phyloP scores from a whole-genome alignment of 2,797 vertebrate genomes.

The Sebastiscus tertius region DNA sequence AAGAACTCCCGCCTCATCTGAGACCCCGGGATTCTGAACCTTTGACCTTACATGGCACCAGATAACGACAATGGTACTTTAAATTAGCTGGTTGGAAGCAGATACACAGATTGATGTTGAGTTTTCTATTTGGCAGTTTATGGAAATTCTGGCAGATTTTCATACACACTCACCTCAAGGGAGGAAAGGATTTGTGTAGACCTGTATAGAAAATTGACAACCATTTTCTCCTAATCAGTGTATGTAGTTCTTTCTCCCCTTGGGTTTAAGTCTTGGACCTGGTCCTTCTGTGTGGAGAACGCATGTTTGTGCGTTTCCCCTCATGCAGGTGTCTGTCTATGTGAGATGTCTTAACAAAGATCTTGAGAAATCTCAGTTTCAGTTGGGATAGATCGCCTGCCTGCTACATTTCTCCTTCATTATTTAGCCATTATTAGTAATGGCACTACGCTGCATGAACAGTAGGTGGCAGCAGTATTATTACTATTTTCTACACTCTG shows the following conservation, averaged over 20 bases:
- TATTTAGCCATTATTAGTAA: conserved; percentile 32
- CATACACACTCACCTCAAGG: conserved; percentile 15
- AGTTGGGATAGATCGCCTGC: not conserved
- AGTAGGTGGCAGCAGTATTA: conserved; percentile 74
- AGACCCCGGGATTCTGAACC: conserved; percentile 27
- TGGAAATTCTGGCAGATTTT: conserved; percentile 12
- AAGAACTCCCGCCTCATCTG: conserved; percentile 97
- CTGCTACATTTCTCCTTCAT: conserved; percentile 35
- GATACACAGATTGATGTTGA: conserved; percentile 15
- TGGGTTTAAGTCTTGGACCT: conserved; percentile 14
- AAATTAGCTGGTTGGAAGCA: conserved; percentile 8
- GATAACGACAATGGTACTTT: conserved; percentile 32
- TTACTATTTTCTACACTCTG: conserved; percentile 42
- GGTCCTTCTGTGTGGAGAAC: conserved; percentile 9
- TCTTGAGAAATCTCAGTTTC: conserved; percentile 5
- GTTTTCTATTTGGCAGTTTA: conserved; percentile 16
- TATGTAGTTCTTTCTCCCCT: not conserved
- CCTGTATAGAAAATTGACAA: conserved; percentile 17
- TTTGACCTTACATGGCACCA: not conserved
- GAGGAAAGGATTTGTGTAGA: conserved; percentile 10
- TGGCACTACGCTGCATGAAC: conserved; percentile 59
- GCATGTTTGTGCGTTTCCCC: conserved; percentile 5
- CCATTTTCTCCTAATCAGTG: conserved; percentile 8
- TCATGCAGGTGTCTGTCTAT: not conserved
- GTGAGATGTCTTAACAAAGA: conserved; percentile 1